These are phyloP conservation scores for Ischnura elegans DNA, from an alignment of 2,888 invertebrate genomes.

Conservation along the genomic window DNA sequence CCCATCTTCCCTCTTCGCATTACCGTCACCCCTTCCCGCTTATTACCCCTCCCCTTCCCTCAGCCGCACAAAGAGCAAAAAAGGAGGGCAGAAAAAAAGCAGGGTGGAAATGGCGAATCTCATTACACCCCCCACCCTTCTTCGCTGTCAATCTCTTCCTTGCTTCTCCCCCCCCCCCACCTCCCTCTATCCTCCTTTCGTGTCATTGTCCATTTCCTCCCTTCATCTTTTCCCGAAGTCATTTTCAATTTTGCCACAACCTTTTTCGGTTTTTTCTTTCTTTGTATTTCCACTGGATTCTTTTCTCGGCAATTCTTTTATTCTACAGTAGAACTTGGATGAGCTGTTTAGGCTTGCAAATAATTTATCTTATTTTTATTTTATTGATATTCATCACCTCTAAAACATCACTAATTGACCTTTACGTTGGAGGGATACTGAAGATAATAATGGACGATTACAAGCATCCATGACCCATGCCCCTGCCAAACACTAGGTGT, in stretches of 20 bases:
- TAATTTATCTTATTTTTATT: too few species aligned
- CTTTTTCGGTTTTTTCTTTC: too few species aligned
- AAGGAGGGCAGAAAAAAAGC: neutral
- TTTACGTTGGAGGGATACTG: too few species aligned
- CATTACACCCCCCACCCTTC: neutral
- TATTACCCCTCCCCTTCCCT: neutral
- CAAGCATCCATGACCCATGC: too few species aligned
- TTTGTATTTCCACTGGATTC: too few species aligned
- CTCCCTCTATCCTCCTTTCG: neutral
- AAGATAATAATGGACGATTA: too few species aligned
- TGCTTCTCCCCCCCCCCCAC: neutral
- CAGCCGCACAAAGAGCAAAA: neutral
- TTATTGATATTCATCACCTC: too few species aligned
- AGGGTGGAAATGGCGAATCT: neutral
- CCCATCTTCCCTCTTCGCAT: neutral
- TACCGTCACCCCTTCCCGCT: neutral
- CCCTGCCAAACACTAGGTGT: too few species aligned
- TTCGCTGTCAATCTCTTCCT: conserved; percentile 12
- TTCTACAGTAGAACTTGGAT: too few species aligned
- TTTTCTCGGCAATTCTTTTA: too few species aligned
- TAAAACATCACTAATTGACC: too few species aligned
- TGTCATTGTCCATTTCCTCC: neutral
- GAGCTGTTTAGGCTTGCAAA: too few species aligned
- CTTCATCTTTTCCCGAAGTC: neutral
- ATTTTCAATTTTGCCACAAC: neutral